A percentile compares a stretch with the other conserved stretches of the same genome.
Conservation (phyloP, 1,140 invertebrate genomes). For the Ceratitis capitata region DNA sequence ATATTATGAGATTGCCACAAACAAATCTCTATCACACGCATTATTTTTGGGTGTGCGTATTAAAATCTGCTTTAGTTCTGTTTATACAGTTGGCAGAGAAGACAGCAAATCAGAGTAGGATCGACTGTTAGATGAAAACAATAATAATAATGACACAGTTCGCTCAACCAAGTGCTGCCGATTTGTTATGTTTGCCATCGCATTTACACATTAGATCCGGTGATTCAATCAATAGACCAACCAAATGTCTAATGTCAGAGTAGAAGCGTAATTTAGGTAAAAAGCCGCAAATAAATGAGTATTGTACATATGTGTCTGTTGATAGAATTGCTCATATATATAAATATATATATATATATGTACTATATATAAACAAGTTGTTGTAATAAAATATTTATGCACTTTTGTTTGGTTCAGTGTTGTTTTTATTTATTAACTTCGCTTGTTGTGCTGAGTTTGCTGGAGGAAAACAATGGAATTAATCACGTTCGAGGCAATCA, state of each 20-base stretch:
- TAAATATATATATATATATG: too few species aligned
- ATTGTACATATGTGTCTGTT: neutral
- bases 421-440: neutral
- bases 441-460: neutral
- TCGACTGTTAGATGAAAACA: neutral
- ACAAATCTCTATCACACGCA: too few species aligned
- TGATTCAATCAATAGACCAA: neutral
- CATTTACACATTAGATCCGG: neutral
- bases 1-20: neutral
- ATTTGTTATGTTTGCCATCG: neutral
- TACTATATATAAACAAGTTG: neutral
- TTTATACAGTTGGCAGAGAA: neutral
- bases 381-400: constrained; percentile 17
- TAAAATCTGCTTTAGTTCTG: neutral
- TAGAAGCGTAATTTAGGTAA: neutral
- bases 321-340: neutral
- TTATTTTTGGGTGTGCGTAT: neutral
- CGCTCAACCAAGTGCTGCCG: neutral
- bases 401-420: neutral
- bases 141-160: neutral
- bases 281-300: neutral
- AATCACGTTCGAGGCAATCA: neutral
- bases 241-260: neutral
- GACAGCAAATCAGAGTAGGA: neutral
- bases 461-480: constrained; percentile 8